phyloP scores from a whole-genome alignment of 2,888 invertebrate species.

The Rapana venosa region DNA sequence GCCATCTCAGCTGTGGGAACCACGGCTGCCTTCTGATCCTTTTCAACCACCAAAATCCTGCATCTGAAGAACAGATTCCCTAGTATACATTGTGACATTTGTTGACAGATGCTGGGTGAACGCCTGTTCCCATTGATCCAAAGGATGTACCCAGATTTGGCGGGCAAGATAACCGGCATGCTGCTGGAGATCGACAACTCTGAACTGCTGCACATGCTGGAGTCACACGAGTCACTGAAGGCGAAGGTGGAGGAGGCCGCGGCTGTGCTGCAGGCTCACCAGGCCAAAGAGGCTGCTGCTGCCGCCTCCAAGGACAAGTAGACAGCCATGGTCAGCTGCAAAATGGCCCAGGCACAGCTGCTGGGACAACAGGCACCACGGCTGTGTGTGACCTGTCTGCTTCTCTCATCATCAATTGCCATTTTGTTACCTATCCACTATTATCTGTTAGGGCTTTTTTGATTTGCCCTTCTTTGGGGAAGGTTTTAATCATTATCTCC shows the following conservation, averaged over 20 bases:
- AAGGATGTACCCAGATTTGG: slow-evolving; percentile 92
- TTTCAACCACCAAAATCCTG: too few relatives aligned
- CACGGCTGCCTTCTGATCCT: too few relatives aligned
- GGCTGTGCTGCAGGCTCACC: slow-evolving; percentile 98
- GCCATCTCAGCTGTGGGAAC: too few relatives aligned
- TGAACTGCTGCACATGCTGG: slow-evolving; percentile 97
- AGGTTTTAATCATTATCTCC: too few relatives aligned
- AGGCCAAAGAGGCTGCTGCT: slow-evolving; percentile 85
- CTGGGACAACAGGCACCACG: not conserved
- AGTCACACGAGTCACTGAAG: slow-evolving; percentile 95
- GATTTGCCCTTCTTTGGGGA: too few relatives aligned
- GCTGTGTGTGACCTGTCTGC: not conserved
- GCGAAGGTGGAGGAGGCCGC: slow-evolving; percentile 98
- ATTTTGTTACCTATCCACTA: too few relatives aligned
- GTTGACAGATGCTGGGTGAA: slow-evolving; percentile 91
- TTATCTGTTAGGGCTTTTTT: too few relatives aligned
- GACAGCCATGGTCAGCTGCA: not conserved
- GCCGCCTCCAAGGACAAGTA: slow-evolving; percentile 29
- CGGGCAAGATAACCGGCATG: slow-evolving; percentile 99
- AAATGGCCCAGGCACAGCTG: not conserved
- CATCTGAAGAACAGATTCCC: not conserved
- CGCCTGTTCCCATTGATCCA: slow-evolving; percentile 96
- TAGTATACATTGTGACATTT: not conserved
- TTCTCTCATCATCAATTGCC: too few relatives aligned
- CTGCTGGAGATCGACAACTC: slow-evolving; percentile 99